These are phyloP conservation scores for Sciurus niger DNA, from an alignment of 2,113 vertebrate genomes.

Conservation along the genomic window DNA sequence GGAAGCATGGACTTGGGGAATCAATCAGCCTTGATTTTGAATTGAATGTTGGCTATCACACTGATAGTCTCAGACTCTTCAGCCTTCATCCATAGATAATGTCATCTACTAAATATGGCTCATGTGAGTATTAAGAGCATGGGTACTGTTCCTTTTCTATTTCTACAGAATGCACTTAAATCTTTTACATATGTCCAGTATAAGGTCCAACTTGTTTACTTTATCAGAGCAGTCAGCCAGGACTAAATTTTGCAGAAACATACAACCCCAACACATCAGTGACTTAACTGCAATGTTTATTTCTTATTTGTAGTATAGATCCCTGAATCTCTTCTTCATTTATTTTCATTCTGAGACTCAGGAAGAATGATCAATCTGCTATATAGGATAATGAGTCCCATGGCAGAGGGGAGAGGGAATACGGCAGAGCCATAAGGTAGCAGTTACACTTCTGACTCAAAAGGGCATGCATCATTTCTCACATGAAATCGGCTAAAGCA, in stretches of 20 bases:
- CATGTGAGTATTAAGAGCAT: not conserved
- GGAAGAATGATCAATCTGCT: not conserved
- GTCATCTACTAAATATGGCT: not conserved
- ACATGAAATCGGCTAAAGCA: constrained; percentile 16
- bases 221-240: not conserved
- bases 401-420: not conserved
- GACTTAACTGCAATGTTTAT: not conserved
- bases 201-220: not conserved
- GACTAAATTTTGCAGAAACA: not conserved
- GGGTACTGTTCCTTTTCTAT: not conserved
- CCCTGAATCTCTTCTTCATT: not conserved
- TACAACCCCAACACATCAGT: not conserved
- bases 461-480: not conserved
- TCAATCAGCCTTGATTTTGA: not conserved
- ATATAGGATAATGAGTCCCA: not conserved
- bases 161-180: not conserved
- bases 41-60: not conserved
- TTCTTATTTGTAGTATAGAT: not conserved
- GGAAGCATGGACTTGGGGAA: not conserved
- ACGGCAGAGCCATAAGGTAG: not conserved
- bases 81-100: constrained; percentile 6
- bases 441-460: not conserved
- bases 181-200: not conserved
- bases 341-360: not conserved
- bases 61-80: not conserved